These are phyloP conservation scores for Apostichopus leukothele DNA, from an alignment of 53 echinoderm and acorn worm species.

Conservation along the genomic window DNA sequence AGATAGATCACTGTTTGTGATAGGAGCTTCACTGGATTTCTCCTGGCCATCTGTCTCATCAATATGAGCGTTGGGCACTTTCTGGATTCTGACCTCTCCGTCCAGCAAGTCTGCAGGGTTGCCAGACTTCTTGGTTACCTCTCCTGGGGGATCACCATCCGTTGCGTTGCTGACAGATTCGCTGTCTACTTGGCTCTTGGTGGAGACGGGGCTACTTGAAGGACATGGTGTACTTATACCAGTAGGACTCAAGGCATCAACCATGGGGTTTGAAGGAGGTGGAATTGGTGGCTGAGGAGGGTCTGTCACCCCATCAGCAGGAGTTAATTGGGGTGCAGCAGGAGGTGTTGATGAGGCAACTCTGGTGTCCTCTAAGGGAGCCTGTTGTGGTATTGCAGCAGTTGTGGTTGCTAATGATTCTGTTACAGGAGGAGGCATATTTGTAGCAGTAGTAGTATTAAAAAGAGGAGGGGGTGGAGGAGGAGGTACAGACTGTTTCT, in stretches of 20 bases:
- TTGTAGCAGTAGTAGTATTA: neutral
- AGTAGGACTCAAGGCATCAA: slow-evolving; percentile 34
- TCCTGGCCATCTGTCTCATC: slow-evolving; percentile 34
- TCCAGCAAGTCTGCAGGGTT: slow-evolving; percentile 37
- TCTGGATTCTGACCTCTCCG: slow-evolving; percentile 91
- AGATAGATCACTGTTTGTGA: neutral
- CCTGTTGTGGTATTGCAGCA: slow-evolving; percentile 11
- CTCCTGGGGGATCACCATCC: neutral
- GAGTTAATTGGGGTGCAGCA: neutral
- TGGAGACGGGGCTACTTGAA: slow-evolving; percentile 6
- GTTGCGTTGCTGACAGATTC: neutral
- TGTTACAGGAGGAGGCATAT: neutral
- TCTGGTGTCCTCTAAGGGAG: too few relatives aligned
- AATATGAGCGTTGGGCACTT: slow-evolving; percentile 80
- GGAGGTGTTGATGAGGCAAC: neutral
- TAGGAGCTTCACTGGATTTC: neutral
- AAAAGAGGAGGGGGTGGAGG: neutral
- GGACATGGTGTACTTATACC: slow-evolving; percentile 20
- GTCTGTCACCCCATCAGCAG: neutral
- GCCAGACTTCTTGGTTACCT: neutral
- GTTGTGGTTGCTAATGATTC: neutral
- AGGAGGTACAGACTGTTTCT: neutral
- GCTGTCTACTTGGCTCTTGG: slow-evolving; percentile 22
- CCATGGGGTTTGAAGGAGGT: slow-evolving; percentile 46
- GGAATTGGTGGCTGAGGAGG: slow-evolving; percentile 36